Evolutionary conservation across 2,797 vertebrate genomes (phyloP).

Genomic region (Enteromius unitaeniatus): DNA sequence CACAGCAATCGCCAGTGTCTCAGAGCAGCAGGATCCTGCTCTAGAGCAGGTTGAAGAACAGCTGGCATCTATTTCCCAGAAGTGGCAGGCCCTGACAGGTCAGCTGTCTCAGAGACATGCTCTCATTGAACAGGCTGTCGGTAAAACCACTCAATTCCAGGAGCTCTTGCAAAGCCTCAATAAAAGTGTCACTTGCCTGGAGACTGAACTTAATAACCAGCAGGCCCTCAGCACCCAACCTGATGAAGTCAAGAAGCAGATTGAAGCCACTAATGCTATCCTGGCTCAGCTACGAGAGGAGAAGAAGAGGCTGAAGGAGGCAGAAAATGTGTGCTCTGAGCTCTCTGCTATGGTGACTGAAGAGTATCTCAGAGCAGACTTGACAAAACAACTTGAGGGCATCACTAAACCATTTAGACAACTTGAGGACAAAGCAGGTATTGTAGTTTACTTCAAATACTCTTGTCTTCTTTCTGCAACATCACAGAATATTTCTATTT

Average conservation of each 20-base stretch:
- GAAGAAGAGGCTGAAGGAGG: constrained; percentile 83
- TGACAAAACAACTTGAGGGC: constrained; percentile 88
- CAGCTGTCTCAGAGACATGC: constrained; percentile 87
- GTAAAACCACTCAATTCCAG: constrained; percentile 90
- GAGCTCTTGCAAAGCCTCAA: constrained; percentile 83
- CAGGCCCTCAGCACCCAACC: constrained; percentile 85
- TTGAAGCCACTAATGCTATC: constrained; percentile 85
- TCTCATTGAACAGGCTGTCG: constrained; percentile 87
- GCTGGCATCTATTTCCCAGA: constrained; percentile 83
- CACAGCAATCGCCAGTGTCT: constrained; percentile 82
- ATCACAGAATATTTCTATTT: neutral
- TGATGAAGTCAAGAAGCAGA: constrained; percentile 88
- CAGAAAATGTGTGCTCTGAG: constrained; percentile 85
- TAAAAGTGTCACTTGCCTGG: constrained; percentile 81
- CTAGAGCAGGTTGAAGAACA: constrained; percentile 82
- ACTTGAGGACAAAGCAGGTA: constrained; percentile 94
- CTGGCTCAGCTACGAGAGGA: constrained; percentile 86
- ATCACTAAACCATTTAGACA: constrained; percentile 90
- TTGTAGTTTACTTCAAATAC: constrained; percentile 62
- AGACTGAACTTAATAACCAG: constrained; percentile 80
- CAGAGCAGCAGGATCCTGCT: constrained; percentile 81
- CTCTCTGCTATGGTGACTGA: constrained; percentile 89
- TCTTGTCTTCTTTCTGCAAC: neutral
- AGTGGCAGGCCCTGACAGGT: constrained; percentile 89
- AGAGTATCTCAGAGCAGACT: constrained; percentile 93